Evolutionary conservation across 2,888 invertebrate genomes (phyloP), one percentile per base, ranked within the genome.

Genomic region (Ormyrus labotus): DNA sequence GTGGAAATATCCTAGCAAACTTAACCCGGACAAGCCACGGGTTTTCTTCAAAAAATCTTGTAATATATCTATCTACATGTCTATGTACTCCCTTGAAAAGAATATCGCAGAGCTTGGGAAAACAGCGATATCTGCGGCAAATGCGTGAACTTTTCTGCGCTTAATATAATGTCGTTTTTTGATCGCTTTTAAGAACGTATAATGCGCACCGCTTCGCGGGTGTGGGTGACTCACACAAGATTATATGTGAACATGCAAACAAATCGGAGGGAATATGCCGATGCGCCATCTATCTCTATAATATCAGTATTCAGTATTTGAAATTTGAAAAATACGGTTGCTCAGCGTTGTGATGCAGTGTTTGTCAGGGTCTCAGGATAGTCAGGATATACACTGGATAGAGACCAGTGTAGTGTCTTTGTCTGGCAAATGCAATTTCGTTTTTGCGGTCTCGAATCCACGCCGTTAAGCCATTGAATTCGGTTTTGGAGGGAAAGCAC

Each of bases 111-210:
- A 84, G 83, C 85, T 85, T 85, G 84, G 86, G 82, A 83, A 7
- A 84, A 84, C 84, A 86, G 83, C 84, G 85, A 81, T 65, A 48
- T 80, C 47, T 34, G 83, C 78, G 86, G 83, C 81, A 82, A 83
- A 82, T 47, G 64, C 67, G 70, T 50, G 80, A 84, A 83, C 83
- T 83, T 71, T 63, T 65, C 34, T 60, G 55, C 53, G 13, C 47
- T 19, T 45, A 19, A 19, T 19, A 13, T 45, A 19, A 64, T 10
- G 51, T 58, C 57, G 4, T 60, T 70, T 80, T 74, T 75, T 60
- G 34, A 73, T 60, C 11, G 61, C 55, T 13, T 76, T 76, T 76
- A 34, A 5, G 74, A 65, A 64, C 73, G 13, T 48, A 6, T 45
- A 55, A 10, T 10, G 51, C 48, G 50, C 58, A 19, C 34, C 34